Evolutionary conservation across 2,888 invertebrate species (phyloP).

Genomic region (Pimpla rufipes): DNA sequence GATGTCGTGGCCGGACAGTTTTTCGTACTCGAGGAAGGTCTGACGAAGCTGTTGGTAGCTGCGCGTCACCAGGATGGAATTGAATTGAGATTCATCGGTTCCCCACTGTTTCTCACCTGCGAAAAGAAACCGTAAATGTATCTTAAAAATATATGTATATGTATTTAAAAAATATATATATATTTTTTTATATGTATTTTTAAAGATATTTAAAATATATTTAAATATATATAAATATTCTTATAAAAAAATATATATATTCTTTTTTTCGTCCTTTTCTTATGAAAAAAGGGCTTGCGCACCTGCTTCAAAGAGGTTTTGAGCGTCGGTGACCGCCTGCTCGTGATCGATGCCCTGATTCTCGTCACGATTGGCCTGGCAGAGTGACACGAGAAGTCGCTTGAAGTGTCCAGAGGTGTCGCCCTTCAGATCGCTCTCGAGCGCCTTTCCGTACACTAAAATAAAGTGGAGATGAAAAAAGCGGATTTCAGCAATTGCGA

Average conservation of each 20-base stretch:
- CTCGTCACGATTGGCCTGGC: conserved; percentile 96
- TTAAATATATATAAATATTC: too few relatives aligned
- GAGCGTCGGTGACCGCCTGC: conserved; percentile 93
- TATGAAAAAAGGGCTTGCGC: conserved; percentile 1
- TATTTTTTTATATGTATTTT: too few relatives aligned
- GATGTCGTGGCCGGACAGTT: conserved; percentile 92
- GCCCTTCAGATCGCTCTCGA: conserved; percentile 95
- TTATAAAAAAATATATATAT: background rate
- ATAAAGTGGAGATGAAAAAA: conserved; percentile 64
- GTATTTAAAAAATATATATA: background rate
- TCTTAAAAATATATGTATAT: too few relatives aligned
- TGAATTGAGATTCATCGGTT: conserved; percentile 96
- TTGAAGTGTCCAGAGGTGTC: conserved; percentile 99
- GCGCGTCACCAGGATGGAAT: conserved; percentile 93
- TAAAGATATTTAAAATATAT: too few relatives aligned
- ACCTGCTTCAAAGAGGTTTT: conserved; percentile 91
- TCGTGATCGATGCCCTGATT: conserved; percentile 94
- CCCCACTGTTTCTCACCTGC: conserved; percentile 93
- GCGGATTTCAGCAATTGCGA: conserved; percentile 4
- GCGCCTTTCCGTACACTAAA: conserved; percentile 92
- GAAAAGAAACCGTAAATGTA: conserved; percentile 17
- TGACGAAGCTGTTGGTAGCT: conserved; percentile 95
- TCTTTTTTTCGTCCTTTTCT: too few relatives aligned
- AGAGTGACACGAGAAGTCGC: conserved; percentile 94
- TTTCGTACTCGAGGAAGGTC: conserved; percentile 94